phyloP scores from a whole-genome alignment of 1,140 invertebrate genomes.

The Ptiloglossa arizonensis region DNA sequence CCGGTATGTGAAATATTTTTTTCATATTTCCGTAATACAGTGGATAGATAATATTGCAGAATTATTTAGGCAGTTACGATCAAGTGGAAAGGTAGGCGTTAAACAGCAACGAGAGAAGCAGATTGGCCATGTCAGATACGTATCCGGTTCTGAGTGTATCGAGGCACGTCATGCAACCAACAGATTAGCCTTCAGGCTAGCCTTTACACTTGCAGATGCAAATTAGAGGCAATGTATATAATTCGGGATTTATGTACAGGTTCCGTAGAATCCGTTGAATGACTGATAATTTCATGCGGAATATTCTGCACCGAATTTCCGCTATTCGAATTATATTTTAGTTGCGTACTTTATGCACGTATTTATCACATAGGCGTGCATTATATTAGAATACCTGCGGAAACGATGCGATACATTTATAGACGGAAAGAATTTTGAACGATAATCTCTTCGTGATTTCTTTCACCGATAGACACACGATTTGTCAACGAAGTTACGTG shows the following conservation, averaged over 20 bases:
- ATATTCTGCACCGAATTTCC: not conserved
- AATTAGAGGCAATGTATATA: not conserved
- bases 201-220: conserved; percentile 10
- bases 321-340: not conserved
- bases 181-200: conserved; percentile 16
- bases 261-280: not conserved
- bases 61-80: not conserved
- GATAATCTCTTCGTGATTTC: no score
- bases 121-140: conserved; percentile 8
- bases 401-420: no score
- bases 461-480: no score
- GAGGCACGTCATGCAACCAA: conserved; percentile 10
- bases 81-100: not conserved
- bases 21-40: not conserved
- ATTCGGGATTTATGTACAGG: conserved; percentile 13
- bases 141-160: conserved; percentile 24
- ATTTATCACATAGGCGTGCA: no score
- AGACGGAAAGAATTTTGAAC: no score
- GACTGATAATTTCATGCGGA: conserved; percentile 13
- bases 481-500: no score
- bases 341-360: not conserved
- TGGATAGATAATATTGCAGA: not conserved
- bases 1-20: no score
- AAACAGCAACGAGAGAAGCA: not conserved
- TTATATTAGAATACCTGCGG: no score